Evolutionary conservation across 2,888 invertebrate genomes (phyloP).

Genomic region (Brenthis hecate): DNA sequence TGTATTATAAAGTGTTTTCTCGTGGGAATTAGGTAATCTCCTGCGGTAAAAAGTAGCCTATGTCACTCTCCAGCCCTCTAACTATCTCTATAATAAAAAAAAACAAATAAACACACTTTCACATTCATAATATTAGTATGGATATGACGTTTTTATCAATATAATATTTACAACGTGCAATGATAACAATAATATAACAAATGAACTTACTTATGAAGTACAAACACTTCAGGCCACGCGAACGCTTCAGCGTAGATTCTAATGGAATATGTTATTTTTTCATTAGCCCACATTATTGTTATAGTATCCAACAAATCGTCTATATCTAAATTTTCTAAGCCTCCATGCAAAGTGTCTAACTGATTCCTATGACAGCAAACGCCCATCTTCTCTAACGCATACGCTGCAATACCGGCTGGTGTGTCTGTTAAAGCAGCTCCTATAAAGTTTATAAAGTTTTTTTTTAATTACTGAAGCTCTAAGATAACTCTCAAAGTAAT

Average conservation of each 20-base stretch:
- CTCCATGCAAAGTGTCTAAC: slow-evolving; percentile 84
- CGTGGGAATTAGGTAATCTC: too few species aligned
- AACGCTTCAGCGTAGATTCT: slow-evolving; percentile 88
- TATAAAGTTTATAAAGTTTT: neutral
- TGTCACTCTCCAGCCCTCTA: too few species aligned
- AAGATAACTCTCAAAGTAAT: neutral
- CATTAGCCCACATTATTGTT: slow-evolving; percentile 91
- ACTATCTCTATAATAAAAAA: too few species aligned
- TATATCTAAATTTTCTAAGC: slow-evolving; percentile 83
- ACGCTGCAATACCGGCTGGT: slow-evolving; percentile 93
- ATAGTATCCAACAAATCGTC: slow-evolving; percentile 91
- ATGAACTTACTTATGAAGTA: slow-evolving; percentile 57
- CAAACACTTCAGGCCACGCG: slow-evolving; percentile 48
- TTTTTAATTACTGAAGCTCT: neutral
- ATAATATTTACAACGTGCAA: neutral
- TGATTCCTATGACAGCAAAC: slow-evolving; percentile 84
- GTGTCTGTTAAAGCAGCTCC: slow-evolving; percentile 74
- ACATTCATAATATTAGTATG: too few species aligned
- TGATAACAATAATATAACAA: neutral
- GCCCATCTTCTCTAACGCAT: slow-evolving; percentile 93
- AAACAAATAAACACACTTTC: too few species aligned
- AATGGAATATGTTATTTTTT: slow-evolving; percentile 88
- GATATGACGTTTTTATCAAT: too few species aligned
- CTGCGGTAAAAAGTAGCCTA: too few species aligned
- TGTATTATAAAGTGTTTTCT: too few species aligned